Evolutionary conservation across 53 echinoderm and acorn worm species (phyloP), one percentile per base, ranked within the genome.

Genomic region (Astropecten irregularis): DNA sequence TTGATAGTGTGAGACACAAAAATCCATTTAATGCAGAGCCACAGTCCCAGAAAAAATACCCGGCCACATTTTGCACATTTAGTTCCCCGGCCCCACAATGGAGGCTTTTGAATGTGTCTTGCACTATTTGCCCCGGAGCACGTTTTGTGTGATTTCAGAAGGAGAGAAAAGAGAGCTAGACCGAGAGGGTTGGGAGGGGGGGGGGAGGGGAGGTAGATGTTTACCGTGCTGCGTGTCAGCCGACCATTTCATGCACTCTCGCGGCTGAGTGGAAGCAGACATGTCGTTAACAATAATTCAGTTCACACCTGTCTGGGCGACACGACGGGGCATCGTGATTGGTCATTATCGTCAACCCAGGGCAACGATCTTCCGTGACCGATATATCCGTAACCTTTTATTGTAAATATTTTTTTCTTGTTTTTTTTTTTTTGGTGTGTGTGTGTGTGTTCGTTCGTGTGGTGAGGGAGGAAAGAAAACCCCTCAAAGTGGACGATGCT

Each of bases 281-380:
- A 79, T 62, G 79, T 47, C 62, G 29, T 48, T 62, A 79, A 47
- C 79, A 61, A 79, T 79, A 62, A 79, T 79, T 62, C 62, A 61
- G 61, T 79, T 79, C 47, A 46, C 79, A 79, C 62, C 79, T 79
- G 79, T 79, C 79, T 60, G 79, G 61, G 21, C 60, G 62, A 56
- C 79, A 61, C 74, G 51, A 51, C 20, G 79, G 79, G 79, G 47
- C 60, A 14, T 32, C 46, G 34, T 62, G 79, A 79, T 79, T 79
- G 79, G 79, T 79, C 79, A 79, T 79, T 79, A 79, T 19, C 22
- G 62, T 46, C 79, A 62, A 62, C 79, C 61, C 27, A 79, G 79
- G 79, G 79, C 79, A 79, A 79, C 23, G 79, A 15, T 79, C 79
- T 79, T 46, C 32, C 23, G 47, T 79, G 79, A 79, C 79, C 79